Evolutionary conservation across 2,113 vertebrate species (phyloP).

Genomic region (Chionodraco myersi): DNA sequence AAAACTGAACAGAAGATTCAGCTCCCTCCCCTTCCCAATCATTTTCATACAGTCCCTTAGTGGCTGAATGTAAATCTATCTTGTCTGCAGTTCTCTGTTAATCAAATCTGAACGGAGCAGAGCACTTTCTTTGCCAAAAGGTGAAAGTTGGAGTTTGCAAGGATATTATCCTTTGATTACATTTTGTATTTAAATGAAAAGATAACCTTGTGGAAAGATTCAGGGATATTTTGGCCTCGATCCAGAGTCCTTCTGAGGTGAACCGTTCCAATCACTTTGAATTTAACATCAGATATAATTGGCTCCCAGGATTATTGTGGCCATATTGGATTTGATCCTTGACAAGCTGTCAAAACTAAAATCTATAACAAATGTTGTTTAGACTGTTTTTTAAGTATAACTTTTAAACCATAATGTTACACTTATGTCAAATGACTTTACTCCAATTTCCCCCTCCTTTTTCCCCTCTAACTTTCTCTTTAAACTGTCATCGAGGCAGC

Average conservation of each 20-base stretch:
- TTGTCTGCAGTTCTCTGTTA: conserved; percentile 28
- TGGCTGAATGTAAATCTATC: conserved; percentile 1
- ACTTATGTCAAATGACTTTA: conserved; percentile 13
- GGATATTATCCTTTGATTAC: conserved; percentile 39
- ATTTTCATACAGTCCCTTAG: neutral
- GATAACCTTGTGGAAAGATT: conserved; percentile 29
- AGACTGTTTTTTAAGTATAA: neutral
- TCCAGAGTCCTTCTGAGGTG: too few species aligned
- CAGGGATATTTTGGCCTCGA: conserved; percentile 26
- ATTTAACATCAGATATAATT: neutral
- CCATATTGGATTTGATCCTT: neutral
- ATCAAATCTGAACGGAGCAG: neutral
- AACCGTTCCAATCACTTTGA: neutral
- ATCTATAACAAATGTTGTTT: conserved; percentile 3
- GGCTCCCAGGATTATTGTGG: neutral
- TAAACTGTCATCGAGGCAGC: conserved; percentile 35
- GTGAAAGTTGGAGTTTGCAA: conserved; percentile 34
- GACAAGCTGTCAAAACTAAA: conserved; percentile 22
- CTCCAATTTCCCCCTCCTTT: conserved; percentile 3
- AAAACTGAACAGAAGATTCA: neutral
- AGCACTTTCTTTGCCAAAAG: conserved; percentile 21
- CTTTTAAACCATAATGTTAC: conserved; percentile 3
- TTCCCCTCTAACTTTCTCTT: conserved; percentile 28
- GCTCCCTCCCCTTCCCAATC: neutral
- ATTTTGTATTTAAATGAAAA: conserved; percentile 62